A percentile compares a stretch with the other conserved stretches of the same genome.
phyloP scores from a whole-genome alignment of 2,797 vertebrate species.

The Prionace glauca region DNA sequence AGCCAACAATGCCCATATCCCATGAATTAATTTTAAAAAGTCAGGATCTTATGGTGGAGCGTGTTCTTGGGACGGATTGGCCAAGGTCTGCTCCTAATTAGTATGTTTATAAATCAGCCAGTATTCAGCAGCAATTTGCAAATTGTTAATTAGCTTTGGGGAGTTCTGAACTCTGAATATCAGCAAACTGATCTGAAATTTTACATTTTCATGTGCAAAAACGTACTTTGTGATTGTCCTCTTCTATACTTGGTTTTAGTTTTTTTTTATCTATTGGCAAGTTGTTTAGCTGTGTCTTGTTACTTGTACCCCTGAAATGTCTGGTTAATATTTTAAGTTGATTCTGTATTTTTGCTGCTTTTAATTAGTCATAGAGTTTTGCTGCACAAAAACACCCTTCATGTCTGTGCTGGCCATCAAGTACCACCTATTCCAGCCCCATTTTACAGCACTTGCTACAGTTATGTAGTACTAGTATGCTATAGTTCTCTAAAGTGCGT shows the following conservation, averaged over 20 bases:
- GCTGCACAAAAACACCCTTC: too few relatives aligned
- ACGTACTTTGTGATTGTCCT: background rate
- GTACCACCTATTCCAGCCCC: too few relatives aligned
- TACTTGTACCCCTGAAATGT: background rate
- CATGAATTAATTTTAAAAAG: too few relatives aligned
- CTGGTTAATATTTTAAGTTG: background rate
- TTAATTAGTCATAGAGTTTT: too few relatives aligned
- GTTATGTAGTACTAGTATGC: too few relatives aligned
- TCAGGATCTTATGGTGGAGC: too few relatives aligned
- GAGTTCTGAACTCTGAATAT: background rate
- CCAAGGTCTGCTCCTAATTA: too few relatives aligned
- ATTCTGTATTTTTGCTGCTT: background rate
- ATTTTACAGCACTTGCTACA: too few relatives aligned
- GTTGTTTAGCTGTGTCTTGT: background rate
- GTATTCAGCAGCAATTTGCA: background rate
- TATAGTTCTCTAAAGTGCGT: background rate
- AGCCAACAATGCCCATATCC: too few relatives aligned
- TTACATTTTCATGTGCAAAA: background rate
- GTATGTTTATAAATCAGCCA: background rate
- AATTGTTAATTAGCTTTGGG: background rate
- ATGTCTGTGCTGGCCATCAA: too few relatives aligned
- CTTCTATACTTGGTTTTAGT: background rate
- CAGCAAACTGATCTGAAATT: background rate
- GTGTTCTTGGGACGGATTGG: too few relatives aligned
- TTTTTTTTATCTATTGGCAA: background rate